Base-by-base conservation (phyloP, 2,797 vertebrate species). In the Fistularia commersonii region DNA sequence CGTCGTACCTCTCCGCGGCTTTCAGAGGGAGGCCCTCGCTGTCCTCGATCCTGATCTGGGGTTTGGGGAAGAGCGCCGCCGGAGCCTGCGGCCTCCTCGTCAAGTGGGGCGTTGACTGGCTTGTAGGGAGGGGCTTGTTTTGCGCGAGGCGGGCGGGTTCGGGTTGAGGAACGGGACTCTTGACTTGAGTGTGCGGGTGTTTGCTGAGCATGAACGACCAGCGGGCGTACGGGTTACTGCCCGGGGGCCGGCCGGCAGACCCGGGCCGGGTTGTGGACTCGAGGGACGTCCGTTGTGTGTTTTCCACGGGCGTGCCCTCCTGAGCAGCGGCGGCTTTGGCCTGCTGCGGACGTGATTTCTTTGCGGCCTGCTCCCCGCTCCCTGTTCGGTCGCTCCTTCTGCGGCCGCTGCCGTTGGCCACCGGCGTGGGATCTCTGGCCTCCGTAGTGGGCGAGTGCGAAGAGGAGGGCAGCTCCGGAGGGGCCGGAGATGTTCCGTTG, bases 1-100 rank as follows among this genome's bases (percentile, higher is more conserved):
- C 92, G 37, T 81, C 72, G 7, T 94, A 98, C 80, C 91, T 93
- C 47, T 85, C 90, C 8, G 96, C 93, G 0, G 93, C 87, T 69
- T 93, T 98, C 32, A 70, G 50, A 0, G 91, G 83, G 10, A 91
- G 68, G 15, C 48, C 40, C 0, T 61, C 64, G 0, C 11, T 51
- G 10, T 65, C 64, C 4, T 80, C 78, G 1, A 45, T 69, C 47
- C 31, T 57, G 12, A 82, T 64, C 32, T 55, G 63, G 3, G 52
- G 61, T 64, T 69, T 87, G 0, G 47, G 15, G 14, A 36, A 7
- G 3, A 38, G 6, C 3, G 5, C 11, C 1, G 1, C 6, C 0
- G 61, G 13, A 13, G 31, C 0, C 3, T 8, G 47, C 9, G 1
- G 61, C 40, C 14, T 69, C 15, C 37, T 77, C 15, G 61, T n/a